These are phyloP conservation scores for Callopanchax toddi DNA, from an alignment of 2,113 vertebrate species.

Conservation along the genomic window DNA sequence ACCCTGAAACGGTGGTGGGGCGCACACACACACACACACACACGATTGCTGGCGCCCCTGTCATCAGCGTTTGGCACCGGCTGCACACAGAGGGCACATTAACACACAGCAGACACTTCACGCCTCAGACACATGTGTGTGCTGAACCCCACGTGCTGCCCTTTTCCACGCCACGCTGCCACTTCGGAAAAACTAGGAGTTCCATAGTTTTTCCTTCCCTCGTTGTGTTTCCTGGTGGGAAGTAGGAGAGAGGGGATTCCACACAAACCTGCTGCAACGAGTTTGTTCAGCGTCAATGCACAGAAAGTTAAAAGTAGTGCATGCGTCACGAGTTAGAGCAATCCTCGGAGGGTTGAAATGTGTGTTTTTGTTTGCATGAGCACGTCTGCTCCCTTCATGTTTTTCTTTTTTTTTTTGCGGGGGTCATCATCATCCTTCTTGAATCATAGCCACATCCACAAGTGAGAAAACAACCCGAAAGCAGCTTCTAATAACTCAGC, in stretches of 20 bases:
- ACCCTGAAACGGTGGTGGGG: constrained; percentile 35
- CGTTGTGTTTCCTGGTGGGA: constrained; percentile 41
- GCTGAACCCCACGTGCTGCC: constrained; percentile 52
- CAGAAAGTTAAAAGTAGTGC: constrained; percentile 59
- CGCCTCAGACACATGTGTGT: constrained; percentile 39
- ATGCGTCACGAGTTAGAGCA: constrained; percentile 59
- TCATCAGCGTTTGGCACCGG: constrained; percentile 60
- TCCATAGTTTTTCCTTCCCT: constrained; percentile 27
- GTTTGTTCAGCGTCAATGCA: constrained; percentile 57
- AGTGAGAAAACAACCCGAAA: constrained; percentile 42
- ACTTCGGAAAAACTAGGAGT: constrained; percentile 64
- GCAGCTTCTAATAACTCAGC: background rate
- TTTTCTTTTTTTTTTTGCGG: too few relatives aligned
- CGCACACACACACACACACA: constrained; percentile 25
- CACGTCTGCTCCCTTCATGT: constrained; percentile 45
- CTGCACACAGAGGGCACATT: constrained; percentile 58
- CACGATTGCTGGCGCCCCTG: constrained; percentile 57
- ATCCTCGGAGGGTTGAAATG: constrained; percentile 60
- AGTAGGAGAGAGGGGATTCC: constrained; percentile 67
- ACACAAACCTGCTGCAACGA: constrained; percentile 48
- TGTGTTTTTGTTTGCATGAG: constrained; percentile 23
- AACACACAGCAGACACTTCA: constrained; percentile 66
- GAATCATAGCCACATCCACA: too few relatives aligned
- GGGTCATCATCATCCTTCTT: too few relatives aligned
- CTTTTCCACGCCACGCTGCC: constrained; percentile 66